Conservation (phyloP, 2,113 vertebrate species). For the Onychostruthus taczanowskii region DNA sequence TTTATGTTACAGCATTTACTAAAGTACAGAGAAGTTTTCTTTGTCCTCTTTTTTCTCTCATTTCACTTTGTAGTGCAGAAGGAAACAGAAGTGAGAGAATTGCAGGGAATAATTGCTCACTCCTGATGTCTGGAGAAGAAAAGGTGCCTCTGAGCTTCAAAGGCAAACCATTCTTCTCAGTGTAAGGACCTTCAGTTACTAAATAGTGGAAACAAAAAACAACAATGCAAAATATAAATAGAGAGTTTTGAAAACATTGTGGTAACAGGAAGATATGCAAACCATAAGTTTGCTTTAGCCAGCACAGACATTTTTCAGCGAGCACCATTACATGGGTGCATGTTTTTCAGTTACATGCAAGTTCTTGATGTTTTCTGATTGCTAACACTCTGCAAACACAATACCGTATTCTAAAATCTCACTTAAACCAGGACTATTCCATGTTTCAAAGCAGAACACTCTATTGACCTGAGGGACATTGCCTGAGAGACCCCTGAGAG, state of each 20-base stretch:
- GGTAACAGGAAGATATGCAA: not conserved
- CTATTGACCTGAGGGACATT: not conserved
- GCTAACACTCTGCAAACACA: not conserved
- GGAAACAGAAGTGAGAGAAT: not conserved
- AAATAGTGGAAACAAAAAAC: not conserved
- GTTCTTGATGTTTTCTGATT: not conserved
- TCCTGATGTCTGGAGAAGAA: not conserved
- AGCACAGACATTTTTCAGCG: not conserved
- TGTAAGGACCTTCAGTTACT: not conserved
- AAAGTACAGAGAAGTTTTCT: not conserved
- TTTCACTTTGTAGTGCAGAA: not conserved
- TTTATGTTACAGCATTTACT: not conserved
- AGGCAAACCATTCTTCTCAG: not conserved
- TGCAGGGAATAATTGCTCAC: not conserved
- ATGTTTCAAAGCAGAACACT: not conserved
- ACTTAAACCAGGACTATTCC: not conserved
- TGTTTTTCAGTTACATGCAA: not conserved
- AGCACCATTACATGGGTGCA: not conserved
- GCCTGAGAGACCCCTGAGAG: not conserved
- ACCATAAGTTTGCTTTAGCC: not conserved
- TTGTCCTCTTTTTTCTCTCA: not conserved
- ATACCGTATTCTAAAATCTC: not conserved
- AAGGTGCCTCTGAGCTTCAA: not conserved
- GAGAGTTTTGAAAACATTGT: not conserved
- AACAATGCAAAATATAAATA: not conserved